These are phyloP conservation scores for Cantharis rufa DNA, from an alignment of 2,888 invertebrate species.

Conservation along the genomic window DNA sequence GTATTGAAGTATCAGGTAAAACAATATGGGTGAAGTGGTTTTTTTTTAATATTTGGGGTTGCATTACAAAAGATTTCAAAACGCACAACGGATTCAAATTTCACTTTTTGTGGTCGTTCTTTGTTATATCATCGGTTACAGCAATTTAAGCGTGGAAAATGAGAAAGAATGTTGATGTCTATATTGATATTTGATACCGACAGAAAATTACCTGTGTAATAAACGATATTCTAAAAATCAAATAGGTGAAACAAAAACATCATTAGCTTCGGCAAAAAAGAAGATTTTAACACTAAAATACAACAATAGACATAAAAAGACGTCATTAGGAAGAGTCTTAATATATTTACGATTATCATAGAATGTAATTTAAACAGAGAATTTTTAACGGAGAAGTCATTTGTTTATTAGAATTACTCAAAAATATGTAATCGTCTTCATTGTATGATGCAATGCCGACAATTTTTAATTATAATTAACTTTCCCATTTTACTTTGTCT, in stretches of 20 bases:
- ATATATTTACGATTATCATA: neutral
- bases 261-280: neutral
- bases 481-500: neutral
- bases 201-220: neutral
- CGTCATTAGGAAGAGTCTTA: neutral
- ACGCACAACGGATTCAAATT: neutral
- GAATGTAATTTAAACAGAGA: neutral
- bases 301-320: neutral
- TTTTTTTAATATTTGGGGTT: neutral
- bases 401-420: slow-evolving; percentile 1
- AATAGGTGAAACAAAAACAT: neutral
- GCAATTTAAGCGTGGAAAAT: neutral
- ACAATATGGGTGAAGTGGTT: neutral
- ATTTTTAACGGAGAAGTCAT: neutral
- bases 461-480: slow-evolving; percentile 1
- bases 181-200: neutral
- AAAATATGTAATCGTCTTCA: slow-evolving; percentile 4
- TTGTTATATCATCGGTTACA: neutral
- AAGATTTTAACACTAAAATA: neutral
- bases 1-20: neutral
- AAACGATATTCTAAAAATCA: neutral
- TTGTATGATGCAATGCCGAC: neutral
- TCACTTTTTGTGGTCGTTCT: neutral
- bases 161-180: neutral
- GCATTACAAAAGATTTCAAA: neutral